Percentiles rank a stretch among this genome's conserved stretches.
These are phyloP conservation scores for Empidonax traillii DNA, from an alignment of 2,113 vertebrate genomes.

Conservation along the genomic window DNA sequence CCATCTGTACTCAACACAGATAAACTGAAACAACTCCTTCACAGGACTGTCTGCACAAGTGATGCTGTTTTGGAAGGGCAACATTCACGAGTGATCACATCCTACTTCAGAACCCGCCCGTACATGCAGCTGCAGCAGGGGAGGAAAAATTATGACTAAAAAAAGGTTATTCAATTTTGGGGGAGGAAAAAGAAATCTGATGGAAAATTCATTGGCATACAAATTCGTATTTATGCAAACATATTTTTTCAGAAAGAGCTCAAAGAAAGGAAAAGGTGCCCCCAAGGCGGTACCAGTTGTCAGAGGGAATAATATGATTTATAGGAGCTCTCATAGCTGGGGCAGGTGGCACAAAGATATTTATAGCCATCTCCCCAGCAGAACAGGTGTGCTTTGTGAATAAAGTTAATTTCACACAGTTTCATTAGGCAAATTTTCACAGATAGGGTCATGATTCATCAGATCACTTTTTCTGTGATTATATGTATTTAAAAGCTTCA, in stretches of 20 bases:
- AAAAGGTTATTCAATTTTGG: neutral
- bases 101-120: neutral
- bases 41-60: neutral
- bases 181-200: neutral
- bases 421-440: conserved; percentile 35
- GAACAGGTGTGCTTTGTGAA: conserved; percentile 61
- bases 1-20: neutral
- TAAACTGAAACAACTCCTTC: neutral
- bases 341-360: conserved; percentile 55
- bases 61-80: neutral
- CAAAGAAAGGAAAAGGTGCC: neutral
- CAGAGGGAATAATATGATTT: conserved; percentile 42
- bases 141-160: neutral
- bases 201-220: neutral
- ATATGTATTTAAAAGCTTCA: neutral
- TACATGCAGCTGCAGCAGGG: accelerated
- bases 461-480: neutral
- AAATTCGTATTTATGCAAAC: neutral
- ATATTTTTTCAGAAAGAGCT: neutral
- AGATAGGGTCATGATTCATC: conserved; percentile 4
- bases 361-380: conserved; percentile 35
- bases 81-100: neutral
- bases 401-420: conserved; percentile 53
- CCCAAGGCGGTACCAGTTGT: neutral
- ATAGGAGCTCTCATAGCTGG: conserved; percentile 19